phyloP scores from a whole-genome alignment of 2,113 vertebrate genomes.

The Bombycilla garrulus region DNA sequence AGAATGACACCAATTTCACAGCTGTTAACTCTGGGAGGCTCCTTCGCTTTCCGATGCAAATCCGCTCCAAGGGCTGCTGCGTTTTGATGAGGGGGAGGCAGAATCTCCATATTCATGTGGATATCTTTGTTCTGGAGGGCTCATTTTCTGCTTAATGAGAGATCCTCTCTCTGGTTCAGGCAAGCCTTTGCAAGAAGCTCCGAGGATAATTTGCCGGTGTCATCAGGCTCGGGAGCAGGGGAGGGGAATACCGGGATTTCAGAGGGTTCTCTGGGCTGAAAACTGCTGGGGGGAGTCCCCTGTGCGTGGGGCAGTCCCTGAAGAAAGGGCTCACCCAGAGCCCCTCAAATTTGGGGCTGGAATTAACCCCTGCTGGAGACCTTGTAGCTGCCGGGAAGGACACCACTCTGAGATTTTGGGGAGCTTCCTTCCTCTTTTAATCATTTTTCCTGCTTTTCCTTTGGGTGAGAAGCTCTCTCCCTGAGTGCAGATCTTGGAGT shows the following conservation, averaged over 20 bases:
- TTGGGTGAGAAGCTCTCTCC: not conserved
- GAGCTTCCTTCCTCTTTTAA: not conserved
- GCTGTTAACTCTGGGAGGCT: slow-evolving; percentile 61
- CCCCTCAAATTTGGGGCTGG: not conserved
- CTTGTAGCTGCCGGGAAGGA: not conserved
- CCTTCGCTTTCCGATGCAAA: slow-evolving; percentile 53
- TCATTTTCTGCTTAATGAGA: slow-evolving; percentile 26
- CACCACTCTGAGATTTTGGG: rapidly evolving
- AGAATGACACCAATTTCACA: slow-evolving; percentile 66
- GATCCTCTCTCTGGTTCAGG: not conserved
- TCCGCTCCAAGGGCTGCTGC: slow-evolving; percentile 20
- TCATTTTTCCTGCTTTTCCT: not conserved
- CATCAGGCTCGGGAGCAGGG: not conserved
- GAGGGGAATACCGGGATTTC: not conserved
- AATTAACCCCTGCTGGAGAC: not conserved
- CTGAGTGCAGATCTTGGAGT: not conserved
- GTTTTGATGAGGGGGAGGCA: not conserved
- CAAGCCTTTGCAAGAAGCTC: not conserved
- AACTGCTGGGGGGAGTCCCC: not conserved
- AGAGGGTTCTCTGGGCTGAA: not conserved
- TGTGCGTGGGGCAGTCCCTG: not conserved
- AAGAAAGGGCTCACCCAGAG: not conserved
- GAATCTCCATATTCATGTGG: slow-evolving; percentile 41
- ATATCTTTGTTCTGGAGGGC: slow-evolving; percentile 33
- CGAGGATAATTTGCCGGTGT: not conserved